A percentile compares a stretch with the other conserved stretches of the same genome.
Conservation (phyloP, 2,113 vertebrate species). For the Takifugu flavidus region DNA sequence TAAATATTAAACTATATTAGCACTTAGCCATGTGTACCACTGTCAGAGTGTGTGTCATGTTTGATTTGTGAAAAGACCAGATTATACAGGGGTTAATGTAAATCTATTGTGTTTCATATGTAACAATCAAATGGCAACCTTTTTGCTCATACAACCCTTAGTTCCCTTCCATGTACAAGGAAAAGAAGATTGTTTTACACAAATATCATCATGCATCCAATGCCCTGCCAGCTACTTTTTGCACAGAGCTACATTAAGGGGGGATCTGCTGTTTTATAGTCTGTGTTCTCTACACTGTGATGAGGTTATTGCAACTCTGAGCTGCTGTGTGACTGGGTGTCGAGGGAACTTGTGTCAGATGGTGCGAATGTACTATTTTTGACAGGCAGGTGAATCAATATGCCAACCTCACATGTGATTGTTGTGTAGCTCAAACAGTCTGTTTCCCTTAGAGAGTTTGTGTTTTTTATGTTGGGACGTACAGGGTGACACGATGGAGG, state of each 20-base stretch:
- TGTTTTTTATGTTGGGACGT: conserved; percentile 54
- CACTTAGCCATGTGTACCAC: conserved; percentile 59
- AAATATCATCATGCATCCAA: conserved; percentile 36
- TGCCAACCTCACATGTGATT: conserved; percentile 43
- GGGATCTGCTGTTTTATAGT: conserved; percentile 60
- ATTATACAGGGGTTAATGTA: conserved; percentile 46
- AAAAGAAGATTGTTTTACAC: conserved; percentile 58
- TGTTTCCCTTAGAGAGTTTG: conserved; percentile 32
- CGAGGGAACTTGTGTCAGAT: conserved; percentile 6
- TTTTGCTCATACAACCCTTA: conserved; percentile 35
- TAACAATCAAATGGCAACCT: conserved; percentile 42
- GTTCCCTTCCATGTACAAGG: conserved; percentile 56
- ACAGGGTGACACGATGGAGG: conserved; percentile 55
- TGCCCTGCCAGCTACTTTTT: conserved; percentile 63
- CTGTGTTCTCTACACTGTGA: conserved; percentile 69
- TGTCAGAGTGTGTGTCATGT: conserved; percentile 58
- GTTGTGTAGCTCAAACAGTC: conserved; percentile 44
- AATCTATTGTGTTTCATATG: conserved; percentile 61
- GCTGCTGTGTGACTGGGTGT: conserved; percentile 38
- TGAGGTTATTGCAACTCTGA: conserved; percentile 42
- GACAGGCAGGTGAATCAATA: conserved; percentile 40
- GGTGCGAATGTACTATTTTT: conserved; percentile 37
- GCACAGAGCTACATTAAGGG: conserved; percentile 62
- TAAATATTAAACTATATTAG: conserved; percentile 64
- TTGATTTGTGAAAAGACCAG: conserved; percentile 64